phyloP scores from a whole-genome alignment of 2,797 vertebrate genomes.

The Danio albolineatus region DNA sequence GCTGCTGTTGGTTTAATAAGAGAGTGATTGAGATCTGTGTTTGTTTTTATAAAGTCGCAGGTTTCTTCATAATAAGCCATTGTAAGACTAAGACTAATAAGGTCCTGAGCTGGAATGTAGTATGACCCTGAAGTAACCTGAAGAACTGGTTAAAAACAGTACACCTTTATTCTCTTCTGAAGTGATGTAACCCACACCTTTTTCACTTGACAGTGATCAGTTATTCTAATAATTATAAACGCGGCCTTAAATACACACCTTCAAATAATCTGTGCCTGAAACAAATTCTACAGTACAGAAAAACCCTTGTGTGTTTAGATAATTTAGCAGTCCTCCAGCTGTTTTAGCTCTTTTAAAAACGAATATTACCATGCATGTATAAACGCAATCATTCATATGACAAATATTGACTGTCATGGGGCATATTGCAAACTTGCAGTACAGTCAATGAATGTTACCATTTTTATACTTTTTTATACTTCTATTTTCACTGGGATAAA shows the following conservation, averaged over 20 bases:
- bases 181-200: neutral
- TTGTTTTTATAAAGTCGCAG: neutral
- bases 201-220: neutral
- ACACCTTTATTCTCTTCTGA: neutral
- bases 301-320: neutral
- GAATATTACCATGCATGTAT: neutral
- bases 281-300: neutral
- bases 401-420: neutral
- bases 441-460: too few species aligned
- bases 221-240: neutral
- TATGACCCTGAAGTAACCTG: neutral
- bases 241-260: too few species aligned
- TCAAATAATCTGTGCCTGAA: neutral
- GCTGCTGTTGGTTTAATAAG: neutral
- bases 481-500: neutral
- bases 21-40: neutral
- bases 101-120: too few species aligned
- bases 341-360: neutral
- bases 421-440: neutral
- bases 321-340: neutral
- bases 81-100: too few species aligned
- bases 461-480: too few species aligned
- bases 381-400: neutral
- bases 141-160: neutral
- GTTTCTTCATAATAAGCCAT: too few species aligned